These are phyloP conservation scores for Laspeyria flexula DNA, from an alignment of 2,888 invertebrate species.

Conservation along the genomic window DNA sequence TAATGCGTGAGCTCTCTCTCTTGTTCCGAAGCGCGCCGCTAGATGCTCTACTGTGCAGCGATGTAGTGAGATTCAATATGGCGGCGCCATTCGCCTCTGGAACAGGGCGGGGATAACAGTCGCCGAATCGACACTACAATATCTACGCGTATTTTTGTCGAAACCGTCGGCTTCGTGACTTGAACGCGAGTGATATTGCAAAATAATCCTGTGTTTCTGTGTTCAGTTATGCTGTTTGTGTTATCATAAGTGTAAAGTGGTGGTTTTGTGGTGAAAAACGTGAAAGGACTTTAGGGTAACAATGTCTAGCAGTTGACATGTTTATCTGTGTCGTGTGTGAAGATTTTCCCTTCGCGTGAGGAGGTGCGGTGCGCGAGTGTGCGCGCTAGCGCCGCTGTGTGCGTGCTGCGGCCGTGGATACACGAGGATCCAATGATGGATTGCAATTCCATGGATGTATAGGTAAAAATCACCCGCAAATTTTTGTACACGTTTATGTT, in stretches of 20 bases:
- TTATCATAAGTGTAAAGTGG: slow-evolving; percentile 75
- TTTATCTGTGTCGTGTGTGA: slow-evolving; percentile 87
- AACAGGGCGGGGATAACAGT: slow-evolving; percentile 86
- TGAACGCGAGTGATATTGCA: slow-evolving; percentile 81
- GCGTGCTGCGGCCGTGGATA: slow-evolving; percentile 72
- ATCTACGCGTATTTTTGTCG: slow-evolving; percentile 83
- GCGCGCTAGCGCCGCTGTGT: slow-evolving; percentile 70
- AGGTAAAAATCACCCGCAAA: slow-evolving; percentile 78
- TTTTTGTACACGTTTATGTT: slow-evolving; percentile 61
- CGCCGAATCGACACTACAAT: slow-evolving; percentile 79
- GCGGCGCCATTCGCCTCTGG: slow-evolving; percentile 83
- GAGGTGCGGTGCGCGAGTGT: slow-evolving; percentile 80
- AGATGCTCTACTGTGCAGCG: slow-evolving; percentile 69
- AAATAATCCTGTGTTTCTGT: slow-evolving; percentile 80
- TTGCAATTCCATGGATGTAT: slow-evolving; percentile 84
- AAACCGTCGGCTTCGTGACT: slow-evolving; percentile 80
- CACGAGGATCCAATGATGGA: slow-evolving; percentile 82
- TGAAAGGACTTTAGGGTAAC: slow-evolving; percentile 84
- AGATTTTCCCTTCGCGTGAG: slow-evolving; percentile 86
- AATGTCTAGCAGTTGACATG: slow-evolving; percentile 86
- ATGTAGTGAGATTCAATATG: slow-evolving; percentile 79
- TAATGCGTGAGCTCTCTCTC: slow-evolving; percentile 32
- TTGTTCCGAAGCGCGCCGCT: slow-evolving; percentile 62
- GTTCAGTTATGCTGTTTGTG: slow-evolving; percentile 77
- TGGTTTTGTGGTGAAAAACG: slow-evolving; percentile 81